These are phyloP conservation scores for Cyclophora albipunctata DNA, from an alignment of 2,888 invertebrate species.

Conservation along the genomic window DNA sequence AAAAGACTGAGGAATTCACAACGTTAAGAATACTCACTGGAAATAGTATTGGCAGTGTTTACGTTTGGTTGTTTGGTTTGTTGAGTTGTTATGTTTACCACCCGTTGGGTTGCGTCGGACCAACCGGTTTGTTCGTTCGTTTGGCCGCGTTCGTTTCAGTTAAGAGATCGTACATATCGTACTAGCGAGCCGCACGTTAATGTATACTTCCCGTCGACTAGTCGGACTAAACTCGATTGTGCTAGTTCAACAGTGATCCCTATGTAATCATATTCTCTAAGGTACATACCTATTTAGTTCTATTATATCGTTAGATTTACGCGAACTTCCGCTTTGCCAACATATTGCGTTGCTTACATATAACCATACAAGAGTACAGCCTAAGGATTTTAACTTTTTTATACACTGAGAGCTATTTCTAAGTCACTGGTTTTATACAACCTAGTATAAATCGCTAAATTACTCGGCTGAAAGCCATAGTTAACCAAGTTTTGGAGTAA, in stretches of 20 bases:
- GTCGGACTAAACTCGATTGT: constrained; percentile 38
- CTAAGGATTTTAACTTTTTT: constrained; percentile 74
- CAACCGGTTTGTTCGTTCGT: constrained; percentile 39
- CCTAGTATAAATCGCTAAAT: constrained; percentile 53
- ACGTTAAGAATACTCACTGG: constrained; percentile 64
- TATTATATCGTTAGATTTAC: constrained; percentile 73
- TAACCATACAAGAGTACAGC: constrained; percentile 73
- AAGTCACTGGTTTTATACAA: constrained; percentile 71
- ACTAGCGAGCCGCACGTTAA: constrained; percentile 42
- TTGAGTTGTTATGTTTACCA: constrained; percentile 40
- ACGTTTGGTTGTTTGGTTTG: constrained; percentile 31
- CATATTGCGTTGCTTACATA: constrained; percentile 74
- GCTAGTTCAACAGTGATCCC: constrained; percentile 64
- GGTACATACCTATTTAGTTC: constrained; percentile 73
- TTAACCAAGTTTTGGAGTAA: constrained; percentile 68
- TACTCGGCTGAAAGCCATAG: constrained; percentile 57
- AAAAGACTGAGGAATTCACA: constrained; percentile 70
- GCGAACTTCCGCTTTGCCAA: constrained; percentile 74
- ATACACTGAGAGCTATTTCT: constrained; percentile 75
- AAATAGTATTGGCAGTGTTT: constrained; percentile 48
- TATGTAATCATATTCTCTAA: constrained; percentile 71
- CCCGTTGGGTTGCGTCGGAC: constrained; percentile 59
- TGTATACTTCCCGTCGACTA: constrained; percentile 44
- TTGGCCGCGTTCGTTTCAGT: constrained; percentile 35
- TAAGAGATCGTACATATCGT: constrained; percentile 71